A percentile compares a stretch with the other conserved stretches of the same genome.
These are phyloP conservation scores for Baccha elongata DNA, from an alignment of 2,888 invertebrate genomes.

Conservation along the genomic window DNA sequence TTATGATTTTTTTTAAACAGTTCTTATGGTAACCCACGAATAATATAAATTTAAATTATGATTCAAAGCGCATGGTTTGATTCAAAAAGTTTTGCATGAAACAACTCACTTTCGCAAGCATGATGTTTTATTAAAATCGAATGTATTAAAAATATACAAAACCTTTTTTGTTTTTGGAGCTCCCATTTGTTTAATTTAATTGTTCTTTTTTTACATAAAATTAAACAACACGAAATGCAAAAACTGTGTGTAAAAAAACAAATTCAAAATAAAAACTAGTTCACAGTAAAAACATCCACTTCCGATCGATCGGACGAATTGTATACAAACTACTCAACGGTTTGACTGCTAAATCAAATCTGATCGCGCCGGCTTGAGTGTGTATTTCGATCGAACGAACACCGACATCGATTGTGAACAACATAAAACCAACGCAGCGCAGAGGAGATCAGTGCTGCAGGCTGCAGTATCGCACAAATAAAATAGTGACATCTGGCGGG, in stretches of 20 bases:
- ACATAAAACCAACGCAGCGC: conserved; percentile 6
- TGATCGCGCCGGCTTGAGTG: conserved; percentile 51
- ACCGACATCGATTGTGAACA: conserved; percentile 19
- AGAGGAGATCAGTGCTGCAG: conserved; percentile 42
- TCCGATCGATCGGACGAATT: conserved; percentile 56
- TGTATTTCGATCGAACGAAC: conserved; percentile 32
- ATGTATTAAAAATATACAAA: conserved; percentile 38
- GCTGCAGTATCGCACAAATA: conserved; percentile 38
- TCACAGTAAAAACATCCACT: conserved; percentile 53
- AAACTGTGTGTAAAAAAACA: conserved; percentile 35
- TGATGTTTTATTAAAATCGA: conserved; percentile 3
- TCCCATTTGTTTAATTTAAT: conserved; percentile 50
- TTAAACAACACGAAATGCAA: conserved; percentile 2
- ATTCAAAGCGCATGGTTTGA: background rate
- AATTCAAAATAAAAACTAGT: conserved; percentile 45
- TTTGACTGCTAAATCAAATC: conserved; percentile 62
- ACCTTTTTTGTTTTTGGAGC: conserved; percentile 71
- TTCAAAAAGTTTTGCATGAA: background rate
- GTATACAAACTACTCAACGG: conserved; percentile 40
- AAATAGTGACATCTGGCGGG: conserved; percentile 19
- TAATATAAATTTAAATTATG: no score
- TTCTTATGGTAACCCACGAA: no score
- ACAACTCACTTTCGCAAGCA: conserved; percentile 8
- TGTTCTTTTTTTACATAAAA: conserved; percentile 5
- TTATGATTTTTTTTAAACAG: no score